phyloP scores from a whole-genome alignment of 2,113 vertebrate genomes.

The Microcebus murinus region DNA sequence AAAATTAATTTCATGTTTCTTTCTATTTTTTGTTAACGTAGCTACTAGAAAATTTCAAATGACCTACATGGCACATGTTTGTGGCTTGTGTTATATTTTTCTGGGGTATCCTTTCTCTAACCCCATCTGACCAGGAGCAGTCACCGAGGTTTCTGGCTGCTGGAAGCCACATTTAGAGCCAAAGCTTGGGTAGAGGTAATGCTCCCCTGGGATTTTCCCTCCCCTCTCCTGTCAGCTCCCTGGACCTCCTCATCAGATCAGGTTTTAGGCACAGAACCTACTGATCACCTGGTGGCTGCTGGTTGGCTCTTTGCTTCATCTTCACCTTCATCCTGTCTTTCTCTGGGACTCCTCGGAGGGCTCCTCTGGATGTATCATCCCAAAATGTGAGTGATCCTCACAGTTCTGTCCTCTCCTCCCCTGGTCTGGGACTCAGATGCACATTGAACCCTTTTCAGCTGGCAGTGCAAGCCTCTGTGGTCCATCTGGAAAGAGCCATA shows the following conservation, averaged over 20 bases:
- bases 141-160: not conserved
- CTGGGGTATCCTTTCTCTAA: not conserved
- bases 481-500: constrained; percentile 43
- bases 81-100: not conserved
- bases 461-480: not conserved
- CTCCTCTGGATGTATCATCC: not conserved
- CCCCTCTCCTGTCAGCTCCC: not conserved
- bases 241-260: not conserved
- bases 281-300: not conserved
- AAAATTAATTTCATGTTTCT: not conserved
- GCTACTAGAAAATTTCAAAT: not conserved
- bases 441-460: not conserved
- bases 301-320: not conserved
- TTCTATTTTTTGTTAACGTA: not conserved
- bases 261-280: not conserved
- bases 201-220: not conserved
- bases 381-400: not conserved
- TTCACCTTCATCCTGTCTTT: not conserved
- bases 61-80: not conserved
- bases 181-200: not conserved
- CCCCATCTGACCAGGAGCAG: not conserved
- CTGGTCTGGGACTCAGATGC: not conserved
- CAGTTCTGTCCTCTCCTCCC: not conserved
- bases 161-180: not conserved
- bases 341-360: not conserved